These are phyloP conservation scores for Sycophila sp. DNA, from an alignment of 1,140 invertebrate species.

Conservation along the genomic window DNA sequence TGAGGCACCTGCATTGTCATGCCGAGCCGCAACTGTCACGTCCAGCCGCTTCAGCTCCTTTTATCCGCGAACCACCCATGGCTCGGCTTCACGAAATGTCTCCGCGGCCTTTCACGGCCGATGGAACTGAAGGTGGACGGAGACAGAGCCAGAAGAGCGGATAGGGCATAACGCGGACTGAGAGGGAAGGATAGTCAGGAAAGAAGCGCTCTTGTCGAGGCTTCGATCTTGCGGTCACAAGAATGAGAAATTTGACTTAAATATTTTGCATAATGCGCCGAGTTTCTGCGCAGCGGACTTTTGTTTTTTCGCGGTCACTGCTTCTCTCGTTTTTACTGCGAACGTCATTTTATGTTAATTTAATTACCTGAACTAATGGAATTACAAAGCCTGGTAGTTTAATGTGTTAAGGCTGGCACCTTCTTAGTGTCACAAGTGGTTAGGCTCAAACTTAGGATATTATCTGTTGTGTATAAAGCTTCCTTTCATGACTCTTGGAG, in stretches of 20 bases:
- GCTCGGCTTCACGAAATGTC: conserved; percentile 34
- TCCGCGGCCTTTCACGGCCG: conserved; percentile 22
- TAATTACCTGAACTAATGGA: conserved; percentile 1
- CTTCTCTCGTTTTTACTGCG: neutral
- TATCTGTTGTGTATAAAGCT: too few relatives aligned
- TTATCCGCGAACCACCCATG: conserved; percentile 45
- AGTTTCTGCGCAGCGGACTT: neutral
- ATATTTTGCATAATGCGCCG: conserved; percentile 35
- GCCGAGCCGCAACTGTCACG: conserved; percentile 55
- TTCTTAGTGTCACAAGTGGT: conserved; percentile 6
- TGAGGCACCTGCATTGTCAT: conserved; percentile 67
- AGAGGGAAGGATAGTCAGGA: neutral
- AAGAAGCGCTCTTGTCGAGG: conserved; percentile 16
- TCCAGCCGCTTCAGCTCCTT: conserved; percentile 42
- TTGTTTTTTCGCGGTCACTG: neutral
- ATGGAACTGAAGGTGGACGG: neutral
- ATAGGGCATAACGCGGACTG: neutral
- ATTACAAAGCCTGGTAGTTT: neutral
- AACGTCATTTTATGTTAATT: neutral
- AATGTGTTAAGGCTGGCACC: conserved; percentile 6
- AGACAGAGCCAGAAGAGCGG: neutral
- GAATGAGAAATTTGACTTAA: conserved; percentile 32
- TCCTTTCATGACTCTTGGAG: too few relatives aligned
- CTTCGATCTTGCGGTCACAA: conserved; percentile 23
- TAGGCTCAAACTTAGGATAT: too few relatives aligned